phyloP scores from a whole-genome alignment of 2,888 invertebrate species.

The Ganaspis brasiliensis region DNA sequence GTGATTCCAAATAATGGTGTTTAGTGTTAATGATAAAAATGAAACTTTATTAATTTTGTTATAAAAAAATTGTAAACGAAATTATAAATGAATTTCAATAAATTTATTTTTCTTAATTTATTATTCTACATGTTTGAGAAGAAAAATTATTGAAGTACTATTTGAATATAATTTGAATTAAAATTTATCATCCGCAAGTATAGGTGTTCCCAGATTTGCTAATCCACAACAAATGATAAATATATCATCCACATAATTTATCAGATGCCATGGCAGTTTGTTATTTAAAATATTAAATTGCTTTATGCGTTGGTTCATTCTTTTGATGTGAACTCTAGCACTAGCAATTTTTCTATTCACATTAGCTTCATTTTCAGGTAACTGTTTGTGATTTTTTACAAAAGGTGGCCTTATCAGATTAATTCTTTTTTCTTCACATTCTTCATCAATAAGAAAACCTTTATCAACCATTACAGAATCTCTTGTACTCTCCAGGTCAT shows the following conservation, averaged over 20 bases:
- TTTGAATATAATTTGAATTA: no score
- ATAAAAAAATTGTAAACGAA: no score
- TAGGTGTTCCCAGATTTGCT: conserved; percentile 46
- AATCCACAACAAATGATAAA: conserved; percentile 45
- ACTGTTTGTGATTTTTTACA: conserved; percentile 56
- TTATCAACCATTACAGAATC: conserved; percentile 55
- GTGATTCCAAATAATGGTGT: no score
- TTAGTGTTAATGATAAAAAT: no score
- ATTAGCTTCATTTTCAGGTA: conserved; percentile 54
- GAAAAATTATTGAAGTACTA: neutral
- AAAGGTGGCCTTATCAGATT: conserved; percentile 58
- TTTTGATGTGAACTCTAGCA: conserved; percentile 59
- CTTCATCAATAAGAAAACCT: conserved; percentile 58
- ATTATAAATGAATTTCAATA: neutral
- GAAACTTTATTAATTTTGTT: neutral
- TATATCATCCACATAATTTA: conserved; percentile 47
- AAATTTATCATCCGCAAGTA: conserved; percentile 44
- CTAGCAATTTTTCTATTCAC: conserved; percentile 52
- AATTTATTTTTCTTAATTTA: neutral
- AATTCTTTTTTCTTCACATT: conserved; percentile 47
- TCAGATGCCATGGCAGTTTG: conserved; percentile 43
- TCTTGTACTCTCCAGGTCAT: conserved; percentile 57
- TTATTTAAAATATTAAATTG: conserved; percentile 51
- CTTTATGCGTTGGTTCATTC: no score
- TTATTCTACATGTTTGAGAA: neutral